Base-by-base conservation (phyloP, 2,113 vertebrate species). In the Camelus bactrianus region DNA sequence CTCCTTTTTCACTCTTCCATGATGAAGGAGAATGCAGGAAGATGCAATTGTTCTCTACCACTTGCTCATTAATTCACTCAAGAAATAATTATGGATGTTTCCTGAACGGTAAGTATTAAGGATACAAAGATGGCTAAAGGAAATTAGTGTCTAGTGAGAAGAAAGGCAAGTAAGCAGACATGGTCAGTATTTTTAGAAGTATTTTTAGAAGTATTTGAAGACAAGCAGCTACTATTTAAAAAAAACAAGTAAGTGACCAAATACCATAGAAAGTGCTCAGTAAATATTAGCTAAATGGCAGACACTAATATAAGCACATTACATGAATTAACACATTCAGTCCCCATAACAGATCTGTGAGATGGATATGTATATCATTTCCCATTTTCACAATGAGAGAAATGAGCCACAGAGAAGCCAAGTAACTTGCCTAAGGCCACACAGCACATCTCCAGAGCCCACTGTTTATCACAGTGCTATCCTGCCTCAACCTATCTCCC, bases 31-130 rank as follows among this genome's bases (percentile, higher is more conserved):
- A 86, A 89, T 42, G 62, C 69, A 42, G 73, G 26, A 84, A 93
- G 65, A 50, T 50, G 46, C 58, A 70, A 67, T 22, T 52, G 69
- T 60, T 96, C 35, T 65, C 75, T 92, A 62, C 20, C 50, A 90
- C 69, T 96, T 42, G 30, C 62, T 91, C 91, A 95, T 89, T 80
- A 95, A 88, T 82, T 93, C 82, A 79, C 38, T 86, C 67, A 46
- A 89, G 62, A 93, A 93, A 93, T 91, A 64, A 97, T 86, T 75
- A 79, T 1, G 19, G 28, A 28, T 60, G 15, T 93, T 92, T 95
- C 93, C 82, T 94, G 20, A 42, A 82, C 42, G 24, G 54, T 85
- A 73, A 65, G 70, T 69, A 26, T 72, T 52, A 48, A 14, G 28
- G 42, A 91, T 54, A 38, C 84, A 95, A 84, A 93, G 48, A 89